Evolutionary conservation across 1,140 invertebrate genomes (phyloP).

Genomic region (Musca domestica): DNA sequence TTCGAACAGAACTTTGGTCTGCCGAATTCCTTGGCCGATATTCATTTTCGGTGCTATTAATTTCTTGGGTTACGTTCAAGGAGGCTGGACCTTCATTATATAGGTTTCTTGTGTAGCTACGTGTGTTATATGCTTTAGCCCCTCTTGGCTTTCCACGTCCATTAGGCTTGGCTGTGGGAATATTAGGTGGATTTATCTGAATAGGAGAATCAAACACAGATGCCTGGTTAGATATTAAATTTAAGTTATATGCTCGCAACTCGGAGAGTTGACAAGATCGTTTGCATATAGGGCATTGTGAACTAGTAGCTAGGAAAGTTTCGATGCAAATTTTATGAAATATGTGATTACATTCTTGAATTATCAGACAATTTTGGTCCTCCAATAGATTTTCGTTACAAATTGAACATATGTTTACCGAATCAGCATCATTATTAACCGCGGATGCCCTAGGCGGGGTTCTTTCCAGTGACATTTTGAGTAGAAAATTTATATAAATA

Average conservation of each 20-base stretch:
- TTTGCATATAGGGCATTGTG: not conserved
- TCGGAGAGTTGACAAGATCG: not conserved
- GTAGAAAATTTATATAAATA: too few relatives aligned
- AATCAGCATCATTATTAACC: too few relatives aligned
- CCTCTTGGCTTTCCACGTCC: not conserved
- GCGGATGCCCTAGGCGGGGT: too few relatives aligned
- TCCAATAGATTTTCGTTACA: too few relatives aligned
- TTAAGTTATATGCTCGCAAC: not conserved
- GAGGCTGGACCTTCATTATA: not conserved
- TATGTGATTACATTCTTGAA: conserved; percentile 31
- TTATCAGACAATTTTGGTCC: too few relatives aligned
- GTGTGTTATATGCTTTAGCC: not conserved
- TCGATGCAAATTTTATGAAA: not conserved
- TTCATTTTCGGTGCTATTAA: not conserved
- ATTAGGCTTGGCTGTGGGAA: not conserved
- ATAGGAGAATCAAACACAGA: not conserved
- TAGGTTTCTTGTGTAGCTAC: not conserved
- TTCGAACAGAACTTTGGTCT: not conserved
- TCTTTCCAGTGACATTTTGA: too few relatives aligned
- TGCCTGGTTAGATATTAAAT: too few relatives aligned
- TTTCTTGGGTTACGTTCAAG: not conserved
- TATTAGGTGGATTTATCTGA: not conserved
- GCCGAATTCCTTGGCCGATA: not conserved
- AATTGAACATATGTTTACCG: too few relatives aligned
- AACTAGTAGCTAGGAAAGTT: not conserved